Conservation (phyloP, 2,797 vertebrate genomes). For the Notamacropus eugenii region DNA sequence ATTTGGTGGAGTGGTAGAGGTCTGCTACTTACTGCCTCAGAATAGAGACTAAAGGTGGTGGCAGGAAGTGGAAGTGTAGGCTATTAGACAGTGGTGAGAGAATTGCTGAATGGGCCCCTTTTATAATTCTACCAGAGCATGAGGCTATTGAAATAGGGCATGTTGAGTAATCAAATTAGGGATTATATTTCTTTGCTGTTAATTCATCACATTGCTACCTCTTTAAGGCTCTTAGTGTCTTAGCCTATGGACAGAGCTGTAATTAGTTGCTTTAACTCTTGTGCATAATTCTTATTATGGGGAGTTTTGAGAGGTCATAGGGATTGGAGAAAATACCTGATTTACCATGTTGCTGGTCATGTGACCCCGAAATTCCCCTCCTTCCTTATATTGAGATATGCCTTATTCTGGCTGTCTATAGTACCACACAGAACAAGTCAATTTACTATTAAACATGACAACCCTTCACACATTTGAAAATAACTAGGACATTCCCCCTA, state of each 20-base stretch:
- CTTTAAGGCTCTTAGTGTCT: background rate
- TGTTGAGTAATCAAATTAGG: background rate
- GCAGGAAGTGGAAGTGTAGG: background rate
- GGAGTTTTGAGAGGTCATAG: background rate
- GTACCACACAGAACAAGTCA: background rate
- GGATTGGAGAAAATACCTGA: background rate
- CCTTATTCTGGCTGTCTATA: background rate
- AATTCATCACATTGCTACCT: background rate
- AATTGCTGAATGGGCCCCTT: background rate
- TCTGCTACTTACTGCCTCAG: background rate
- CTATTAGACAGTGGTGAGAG: background rate
- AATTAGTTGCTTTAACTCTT: background rate
- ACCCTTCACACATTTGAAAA: background rate
- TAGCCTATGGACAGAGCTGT: background rate
- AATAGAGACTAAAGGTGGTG: background rate
- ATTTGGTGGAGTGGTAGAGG: background rate
- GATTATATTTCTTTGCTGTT: background rate
- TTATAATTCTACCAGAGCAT: background rate
- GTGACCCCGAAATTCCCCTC: background rate
- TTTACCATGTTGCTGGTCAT: background rate
- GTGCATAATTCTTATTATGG: background rate
- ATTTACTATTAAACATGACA: background rate
- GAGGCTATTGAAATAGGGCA: background rate
- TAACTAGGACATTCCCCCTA: background rate
- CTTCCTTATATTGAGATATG: background rate